Conservation (phyloP, 2,888 invertebrate species). For the Ennomos erosarius region DNA sequence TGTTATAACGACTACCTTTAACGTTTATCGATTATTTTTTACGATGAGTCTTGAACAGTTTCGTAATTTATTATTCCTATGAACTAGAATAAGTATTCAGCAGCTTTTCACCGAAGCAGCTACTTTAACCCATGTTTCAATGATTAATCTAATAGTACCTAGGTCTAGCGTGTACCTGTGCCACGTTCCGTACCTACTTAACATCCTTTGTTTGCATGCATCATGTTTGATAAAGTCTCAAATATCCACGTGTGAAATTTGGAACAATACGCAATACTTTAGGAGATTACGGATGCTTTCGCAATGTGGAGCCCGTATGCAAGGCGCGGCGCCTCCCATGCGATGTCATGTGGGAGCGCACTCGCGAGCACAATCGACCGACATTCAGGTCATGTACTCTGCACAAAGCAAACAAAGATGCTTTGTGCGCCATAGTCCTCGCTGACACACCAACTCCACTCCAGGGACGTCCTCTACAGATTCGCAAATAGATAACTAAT, state of each 20-base stretch:
- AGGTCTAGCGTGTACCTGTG: no score
- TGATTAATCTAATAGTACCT: no score
- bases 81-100: no score
- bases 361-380: constrained; percentile 62
- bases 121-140: no score
- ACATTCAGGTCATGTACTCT: constrained; percentile 54
- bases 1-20: no score
- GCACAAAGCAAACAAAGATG: constrained; percentile 70
- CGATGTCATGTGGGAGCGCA: constrained; percentile 68
- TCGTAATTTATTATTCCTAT: no score
- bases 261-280: constrained; percentile 37
- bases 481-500: constrained; percentile 14
- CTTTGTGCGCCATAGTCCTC: constrained; percentile 50
- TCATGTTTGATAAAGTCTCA: constrained; percentile 10
- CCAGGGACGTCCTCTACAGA: constrained; percentile 35
- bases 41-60: no score
- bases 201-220: no score
- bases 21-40: no score
- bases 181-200: no score
- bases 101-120: no score
- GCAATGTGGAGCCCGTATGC: constrained; percentile 60
- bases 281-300: constrained; percentile 58
- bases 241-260: constrained; percentile 30
- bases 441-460: constrained; percentile 26
- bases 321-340: constrained; percentile 63